Evolutionary conservation across 2,113 vertebrate species (phyloP), one percentile per base, ranked within the genome.

Genomic region (Sciurus niger): DNA sequence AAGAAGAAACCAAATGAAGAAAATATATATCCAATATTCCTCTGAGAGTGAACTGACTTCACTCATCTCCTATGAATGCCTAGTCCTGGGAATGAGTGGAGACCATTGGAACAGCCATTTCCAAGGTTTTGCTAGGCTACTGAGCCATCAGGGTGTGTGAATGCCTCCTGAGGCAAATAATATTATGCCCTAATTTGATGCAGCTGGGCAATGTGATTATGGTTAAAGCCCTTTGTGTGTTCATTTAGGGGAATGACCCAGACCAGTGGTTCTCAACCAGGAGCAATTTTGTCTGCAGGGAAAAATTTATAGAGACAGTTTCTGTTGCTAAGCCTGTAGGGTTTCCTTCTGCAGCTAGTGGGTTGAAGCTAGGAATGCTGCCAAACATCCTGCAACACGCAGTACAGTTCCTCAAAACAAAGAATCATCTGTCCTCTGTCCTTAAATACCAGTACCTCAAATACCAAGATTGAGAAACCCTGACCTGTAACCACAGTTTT

Each of bases 211-310:
- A 53, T 9, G 25, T 11, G 43, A 68, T 43, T 76, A 24, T 84
- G 40, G 14, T 30, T 37, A 6, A 93, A 70, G 20, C 25, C 76
- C 24, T 78, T 40, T 63, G 30, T 87, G 12, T 53, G 24, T 82
- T 88, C 40, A 85, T 80, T 82, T 96, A 74, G 67, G 63, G 24
- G 72, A n/a, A 82, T 96, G 46, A 51, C 30, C 58, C 32, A 94
- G 25, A 48, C 10, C n/a, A 85, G 14, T 34, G 3, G 32, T 67
- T 72, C 40, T 94, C 3, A 77, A 22, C 2, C 8, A 22, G 11
- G 16, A 25, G 9, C 78, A 32, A 43, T 63, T 82, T 86, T 74
- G 8, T 58, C 6, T 22, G 34, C 11, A 32, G 48, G 17, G 8
- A 34, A 87, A 58, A 63, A 88, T 85, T 58, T 77, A 63, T 30